Evolutionary conservation across 2,113 vertebrate species (phyloP), one percentile per base, ranked within the genome.

Genomic region (Trogon melanurus): DNA sequence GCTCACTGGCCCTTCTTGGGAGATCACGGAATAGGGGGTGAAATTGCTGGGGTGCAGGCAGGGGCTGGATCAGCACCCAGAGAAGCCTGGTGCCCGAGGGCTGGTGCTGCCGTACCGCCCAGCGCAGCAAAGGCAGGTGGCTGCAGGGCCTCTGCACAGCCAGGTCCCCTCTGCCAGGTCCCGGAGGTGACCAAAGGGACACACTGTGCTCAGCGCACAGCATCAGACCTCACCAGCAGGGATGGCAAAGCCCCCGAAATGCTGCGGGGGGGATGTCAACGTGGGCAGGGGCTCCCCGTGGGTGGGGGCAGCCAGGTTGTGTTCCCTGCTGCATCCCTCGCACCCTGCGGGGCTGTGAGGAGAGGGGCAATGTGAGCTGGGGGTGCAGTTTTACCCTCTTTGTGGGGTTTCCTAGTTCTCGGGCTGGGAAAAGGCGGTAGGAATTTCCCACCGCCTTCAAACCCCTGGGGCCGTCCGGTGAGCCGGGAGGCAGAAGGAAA

Each of bases 71-170:
- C 41, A 47, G 51, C 51, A 69, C 85, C 56, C 66, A 23, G 45
- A 15, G 89, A 36, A 21, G 7, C 21, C 51, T 38, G 81, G 18
- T 22, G 51, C 25, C 1, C 2, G 29, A 44, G 69, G 34, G 48
- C 14, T 0, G 3, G 53, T 0, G 4, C 25, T 83, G 66, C 50
- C 0, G 0, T 18, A 5, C 16, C 2, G 1, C 22, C 34, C 1
- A 2, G 5, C 8, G 48, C 26, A 19, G 51, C 44, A 20, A 47
- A 3, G 17, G 57, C 36, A 57, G 72, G 72, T 70, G 58, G 30
- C 15, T 25, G 58, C 50, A 25, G 27, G 5, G 41, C 50, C 41
- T 17, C 16, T 26, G n/a, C 5, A 11, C 0, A 0, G 30, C 54
- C 56, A 16, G 27, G 36, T 44, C 21, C 23, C 12, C 71, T 32